A percentile compares a stretch with the other conserved stretches of the same genome.
Conservation (phyloP, 2,797 vertebrate species). For the Paguma larvata region DNA sequence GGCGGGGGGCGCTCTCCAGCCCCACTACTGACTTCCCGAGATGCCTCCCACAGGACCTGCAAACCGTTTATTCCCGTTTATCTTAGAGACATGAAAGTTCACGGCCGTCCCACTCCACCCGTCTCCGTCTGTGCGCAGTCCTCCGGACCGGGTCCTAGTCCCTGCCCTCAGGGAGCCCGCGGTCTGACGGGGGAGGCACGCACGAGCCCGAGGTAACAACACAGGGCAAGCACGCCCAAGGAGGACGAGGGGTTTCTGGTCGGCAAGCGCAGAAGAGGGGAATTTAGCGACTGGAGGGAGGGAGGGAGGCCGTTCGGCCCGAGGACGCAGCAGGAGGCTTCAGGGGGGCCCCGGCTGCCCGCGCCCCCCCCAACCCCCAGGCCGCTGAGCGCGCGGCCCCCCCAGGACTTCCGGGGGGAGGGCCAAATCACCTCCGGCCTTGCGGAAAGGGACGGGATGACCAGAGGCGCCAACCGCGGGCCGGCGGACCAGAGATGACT, state of each 20-base stretch:
- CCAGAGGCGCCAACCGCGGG: conserved; percentile 68
- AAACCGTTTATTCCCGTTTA: not conserved
- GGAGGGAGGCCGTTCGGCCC: not conserved
- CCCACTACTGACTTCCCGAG: not conserved
- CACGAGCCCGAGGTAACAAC: no score
- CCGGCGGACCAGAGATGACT: conserved; percentile 59
- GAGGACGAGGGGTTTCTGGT: not conserved
- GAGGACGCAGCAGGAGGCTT: conserved; percentile 44
- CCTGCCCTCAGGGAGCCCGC: conserved; percentile 26
- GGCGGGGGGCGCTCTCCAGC: not conserved
- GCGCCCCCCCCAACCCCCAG: not conserved
- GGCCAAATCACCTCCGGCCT: conserved; percentile 13
- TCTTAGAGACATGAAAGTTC: not conserved
- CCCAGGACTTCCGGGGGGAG: not conserved
- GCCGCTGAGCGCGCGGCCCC: conserved; percentile 52
- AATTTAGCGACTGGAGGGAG: not conserved
- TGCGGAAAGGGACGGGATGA: conserved; percentile 57
- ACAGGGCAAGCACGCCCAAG: not conserved
- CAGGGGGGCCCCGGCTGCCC: conserved; percentile 36
- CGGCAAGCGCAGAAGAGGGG: not conserved
- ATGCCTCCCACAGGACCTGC: not conserved
- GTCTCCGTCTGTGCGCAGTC: not conserved
- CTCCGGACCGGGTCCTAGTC: not conserved
- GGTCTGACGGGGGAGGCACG: not conserved
- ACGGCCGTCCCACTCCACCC: not conserved